Evolutionary conservation across 2,888 invertebrate species (phyloP), one percentile per base, ranked within the genome.

Genomic region (Epistrophe eligans): DNA sequence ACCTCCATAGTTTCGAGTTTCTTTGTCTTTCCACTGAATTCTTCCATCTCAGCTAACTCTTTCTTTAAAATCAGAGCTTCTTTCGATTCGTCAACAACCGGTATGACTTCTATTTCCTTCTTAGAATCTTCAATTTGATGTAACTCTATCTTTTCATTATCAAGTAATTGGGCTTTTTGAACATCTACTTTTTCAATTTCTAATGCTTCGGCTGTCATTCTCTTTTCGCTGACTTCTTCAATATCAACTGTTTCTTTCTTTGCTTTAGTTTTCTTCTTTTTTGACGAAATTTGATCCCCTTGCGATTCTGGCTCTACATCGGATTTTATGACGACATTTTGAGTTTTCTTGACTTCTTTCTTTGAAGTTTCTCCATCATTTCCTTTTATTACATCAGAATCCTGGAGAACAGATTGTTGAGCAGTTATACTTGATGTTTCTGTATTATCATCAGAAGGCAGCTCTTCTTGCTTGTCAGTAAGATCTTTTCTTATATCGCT

Each of bases 191-290:
- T 55, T 35, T 40, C 45, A 17, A 71, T 52, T 19, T 50, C 62
- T 5, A 19, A 17, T 19, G 4, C 4, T 40, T 58, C 64, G 0
- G 43, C 0, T 17, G 84, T 57, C 19, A 28, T 48, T 13, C 11
- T 58, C 0, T 13, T 83, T 67, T 7, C 55, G 40, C 9, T 89
- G 50, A 13, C 76, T 55, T 11, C 32, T 52, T 17, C 79, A 13
- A 28, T 0, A 10, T 1, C n/a, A 17, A 9, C 19, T n/a, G 17
- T 19, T 48, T 32, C 28, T 48, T 66, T 66, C 35, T 66, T 32
- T 19, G 57, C 38, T n/a, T 64, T 52, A 8, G 35, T 13, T 45
- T 40, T 50, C 15, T 57, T 19, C 48, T 52, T 67, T 67, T 64
- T 64, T 64, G 28, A 10, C 7, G 52, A n/a, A 3, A 6, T 55